Conservation (phyloP, 2,113 vertebrate genomes). For the Grammomys dolichurus region DNA sequence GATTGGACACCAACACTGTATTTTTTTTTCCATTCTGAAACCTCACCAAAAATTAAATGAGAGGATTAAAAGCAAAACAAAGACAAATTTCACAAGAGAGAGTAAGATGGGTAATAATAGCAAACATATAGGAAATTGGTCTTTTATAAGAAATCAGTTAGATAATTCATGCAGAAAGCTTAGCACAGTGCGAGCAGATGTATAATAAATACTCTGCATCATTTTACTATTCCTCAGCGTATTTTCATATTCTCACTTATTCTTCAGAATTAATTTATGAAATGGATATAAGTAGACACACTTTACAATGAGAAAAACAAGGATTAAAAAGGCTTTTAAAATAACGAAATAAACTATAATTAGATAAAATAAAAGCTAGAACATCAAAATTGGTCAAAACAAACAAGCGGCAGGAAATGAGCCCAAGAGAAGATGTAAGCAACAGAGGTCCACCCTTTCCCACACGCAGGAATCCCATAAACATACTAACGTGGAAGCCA, state of each 20-base stretch:
- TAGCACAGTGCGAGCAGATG: background rate
- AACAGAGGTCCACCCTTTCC: background rate
- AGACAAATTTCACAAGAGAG: background rate
- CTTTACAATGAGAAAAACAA: background rate
- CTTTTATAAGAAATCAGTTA: conserved; percentile 39
- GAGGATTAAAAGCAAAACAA: background rate
- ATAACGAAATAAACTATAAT: background rate
- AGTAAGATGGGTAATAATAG: background rate
- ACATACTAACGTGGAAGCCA: background rate
- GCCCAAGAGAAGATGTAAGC: background rate
- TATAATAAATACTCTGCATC: background rate
- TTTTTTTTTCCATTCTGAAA: conserved; percentile 10
- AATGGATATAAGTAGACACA: background rate
- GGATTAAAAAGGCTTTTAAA: background rate
- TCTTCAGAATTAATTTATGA: background rate
- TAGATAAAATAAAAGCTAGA: background rate
- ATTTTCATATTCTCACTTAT: background rate
- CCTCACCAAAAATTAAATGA: conserved; percentile 49
- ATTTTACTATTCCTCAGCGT: background rate
- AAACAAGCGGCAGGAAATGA: background rate
- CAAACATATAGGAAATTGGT: conserved; percentile 18
- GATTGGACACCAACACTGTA: background rate
- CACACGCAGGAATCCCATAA: background rate
- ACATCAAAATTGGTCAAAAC: background rate
- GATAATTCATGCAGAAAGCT: background rate